Conservation (phyloP, 2,888 invertebrate species). For the Argynnis bischoffii region DNA sequence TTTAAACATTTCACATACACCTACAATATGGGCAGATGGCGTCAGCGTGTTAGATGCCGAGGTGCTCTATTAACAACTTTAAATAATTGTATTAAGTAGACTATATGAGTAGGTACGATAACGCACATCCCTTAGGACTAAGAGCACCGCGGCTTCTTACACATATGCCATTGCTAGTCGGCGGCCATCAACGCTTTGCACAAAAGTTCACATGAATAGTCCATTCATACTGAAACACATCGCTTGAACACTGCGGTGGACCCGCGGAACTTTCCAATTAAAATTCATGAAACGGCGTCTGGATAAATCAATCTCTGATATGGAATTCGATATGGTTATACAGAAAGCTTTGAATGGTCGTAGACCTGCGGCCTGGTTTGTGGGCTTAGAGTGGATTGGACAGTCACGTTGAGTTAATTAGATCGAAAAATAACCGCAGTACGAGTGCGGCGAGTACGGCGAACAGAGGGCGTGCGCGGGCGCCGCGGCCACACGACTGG, state of each 20-base stretch:
- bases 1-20: conserved; percentile 53
- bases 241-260: conserved; percentile 54
- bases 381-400: conserved; percentile 38
- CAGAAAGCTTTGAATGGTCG: conserved; percentile 42
- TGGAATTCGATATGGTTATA: conserved; percentile 41
- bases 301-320: conserved; percentile 39
- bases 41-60: conserved; percentile 1
- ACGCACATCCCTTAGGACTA: not conserved
- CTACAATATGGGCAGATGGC: conserved; percentile 30
- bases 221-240: conserved; percentile 50
- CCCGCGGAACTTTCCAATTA: conserved; percentile 49
- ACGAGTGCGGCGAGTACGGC: conserved; percentile 53
- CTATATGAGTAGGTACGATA: not conserved
- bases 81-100: not conserved
- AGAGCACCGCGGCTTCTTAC: not conserved
- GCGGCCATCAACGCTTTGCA: conserved; percentile 24
- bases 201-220: conserved; percentile 51
- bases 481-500: conserved; percentile 83
- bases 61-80: conserved; percentile 3
- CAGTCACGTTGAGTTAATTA: conserved; percentile 67
- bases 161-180: not conserved
- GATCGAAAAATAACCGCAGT: conserved; percentile 48
- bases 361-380: conserved; percentile 33
- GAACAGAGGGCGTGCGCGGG: conserved; percentile 51
- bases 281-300: conserved; percentile 29